phyloP scores from a whole-genome alignment of 2,797 vertebrate genomes.

The Craterocephalus amniculus region DNA sequence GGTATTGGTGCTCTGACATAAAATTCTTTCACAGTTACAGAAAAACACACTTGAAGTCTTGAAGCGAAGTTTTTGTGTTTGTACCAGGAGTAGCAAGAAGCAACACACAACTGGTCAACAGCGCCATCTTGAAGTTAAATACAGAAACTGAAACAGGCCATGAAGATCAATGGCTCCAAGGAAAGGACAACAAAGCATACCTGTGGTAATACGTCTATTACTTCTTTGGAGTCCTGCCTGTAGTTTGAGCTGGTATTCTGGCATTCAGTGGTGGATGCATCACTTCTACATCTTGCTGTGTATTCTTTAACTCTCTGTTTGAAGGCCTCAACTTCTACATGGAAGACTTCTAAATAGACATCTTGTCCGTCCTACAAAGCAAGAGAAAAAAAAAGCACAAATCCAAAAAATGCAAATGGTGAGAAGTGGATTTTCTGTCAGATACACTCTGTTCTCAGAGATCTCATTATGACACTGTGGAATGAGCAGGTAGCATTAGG shows the following conservation, averaged over 20 bases:
- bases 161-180: background rate
- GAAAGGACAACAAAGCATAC: constrained; percentile 73
- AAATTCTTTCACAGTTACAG: background rate
- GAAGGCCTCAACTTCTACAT: constrained; percentile 92
- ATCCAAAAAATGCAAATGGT: no score
- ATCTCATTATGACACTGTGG: background rate
- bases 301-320: constrained; percentile 89
- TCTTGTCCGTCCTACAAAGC: constrained; percentile 88
- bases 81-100: background rate
- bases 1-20: background rate
- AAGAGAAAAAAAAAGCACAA: background rate
- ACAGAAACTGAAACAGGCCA: constrained; percentile 23
- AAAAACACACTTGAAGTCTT: background rate
- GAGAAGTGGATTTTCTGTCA: background rate
- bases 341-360: constrained; percentile 95
- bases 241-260: constrained; percentile 46
- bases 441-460: background rate
- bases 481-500: background rate
- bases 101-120: constrained; percentile 1
- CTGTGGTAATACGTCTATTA: constrained; percentile 83
- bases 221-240: constrained; percentile 82
- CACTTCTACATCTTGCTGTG: constrained; percentile 55
- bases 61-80: background rate
- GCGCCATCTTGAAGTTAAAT: constrained; percentile 25
- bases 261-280: constrained; percentile 70